phyloP scores from a whole-genome alignment of 2,113 vertebrate species.

The Colaptes auratus region DNA sequence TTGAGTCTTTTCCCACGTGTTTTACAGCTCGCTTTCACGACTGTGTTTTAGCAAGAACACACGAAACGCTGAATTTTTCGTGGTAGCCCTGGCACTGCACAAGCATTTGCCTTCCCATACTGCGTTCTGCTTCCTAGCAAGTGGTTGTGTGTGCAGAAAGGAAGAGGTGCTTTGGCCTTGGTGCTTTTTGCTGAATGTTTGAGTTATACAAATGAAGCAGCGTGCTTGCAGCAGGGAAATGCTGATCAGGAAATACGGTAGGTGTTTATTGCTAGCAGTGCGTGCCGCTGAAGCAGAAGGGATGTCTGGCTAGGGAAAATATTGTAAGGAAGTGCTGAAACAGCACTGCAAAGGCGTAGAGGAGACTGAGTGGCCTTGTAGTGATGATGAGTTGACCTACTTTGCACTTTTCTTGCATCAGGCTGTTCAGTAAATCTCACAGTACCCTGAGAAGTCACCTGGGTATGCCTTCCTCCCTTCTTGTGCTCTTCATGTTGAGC shows the following conservation, averaged over 20 bases:
- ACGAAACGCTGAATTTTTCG: neutral
- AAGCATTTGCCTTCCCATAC: neutral
- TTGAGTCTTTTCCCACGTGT: neutral
- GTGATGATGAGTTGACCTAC: neutral
- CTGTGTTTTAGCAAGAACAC: neutral
- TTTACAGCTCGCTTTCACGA: neutral
- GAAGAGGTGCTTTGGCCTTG: neutral
- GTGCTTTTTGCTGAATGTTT: neutral
- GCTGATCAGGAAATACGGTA: neutral
- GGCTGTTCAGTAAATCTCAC: neutral
- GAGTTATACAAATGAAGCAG: neutral
- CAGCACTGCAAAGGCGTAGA: neutral
- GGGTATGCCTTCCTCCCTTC: neutral
- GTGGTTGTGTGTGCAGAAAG: neutral
- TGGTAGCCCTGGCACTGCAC: neutral
- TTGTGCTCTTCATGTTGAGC: neutral
- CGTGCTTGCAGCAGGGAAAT: neutral
- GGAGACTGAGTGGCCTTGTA: neutral
- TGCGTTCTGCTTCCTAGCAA: accelerated
- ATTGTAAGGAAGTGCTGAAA: neutral
- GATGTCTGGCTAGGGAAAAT: neutral
- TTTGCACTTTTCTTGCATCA: neutral
- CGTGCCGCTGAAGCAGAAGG: neutral
- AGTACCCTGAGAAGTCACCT: neutral
- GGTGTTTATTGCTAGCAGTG: neutral